phyloP scores from a whole-genome alignment of 2,113 vertebrate genomes.

The Meriones unguiculatus region DNA sequence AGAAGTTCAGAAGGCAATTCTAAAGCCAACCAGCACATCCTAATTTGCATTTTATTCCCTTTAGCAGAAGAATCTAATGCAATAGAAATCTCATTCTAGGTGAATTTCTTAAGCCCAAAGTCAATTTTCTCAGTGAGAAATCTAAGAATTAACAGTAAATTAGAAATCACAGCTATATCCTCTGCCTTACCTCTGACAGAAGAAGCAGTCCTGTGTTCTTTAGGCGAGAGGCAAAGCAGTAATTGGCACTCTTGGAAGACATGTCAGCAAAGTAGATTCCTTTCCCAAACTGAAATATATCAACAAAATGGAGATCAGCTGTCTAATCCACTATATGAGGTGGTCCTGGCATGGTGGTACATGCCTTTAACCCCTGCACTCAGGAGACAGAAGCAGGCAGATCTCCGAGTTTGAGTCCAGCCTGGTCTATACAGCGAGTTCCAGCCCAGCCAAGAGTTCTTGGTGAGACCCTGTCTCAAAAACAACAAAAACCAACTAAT shows the following conservation, averaged over 20 bases:
- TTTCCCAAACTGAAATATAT: slow-evolving; percentile 92
- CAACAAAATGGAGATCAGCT: not conserved
- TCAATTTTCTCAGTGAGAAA: slow-evolving; percentile 40
- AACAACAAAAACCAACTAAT: not conserved
- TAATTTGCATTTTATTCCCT: not conserved
- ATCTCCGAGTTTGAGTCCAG: not conserved
- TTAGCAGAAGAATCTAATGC: not conserved
- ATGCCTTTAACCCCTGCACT: not conserved
- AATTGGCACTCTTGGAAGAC: slow-evolving; percentile 96
- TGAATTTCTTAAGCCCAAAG: not conserved
- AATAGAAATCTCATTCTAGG: not conserved
- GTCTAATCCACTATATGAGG: not conserved
- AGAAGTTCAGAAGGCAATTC: not conserved
- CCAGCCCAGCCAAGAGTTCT: not conserved
- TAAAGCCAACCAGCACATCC: slow-evolving; percentile 32
- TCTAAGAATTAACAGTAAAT: not conserved
- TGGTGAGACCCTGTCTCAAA: not conserved
- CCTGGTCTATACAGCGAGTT: not conserved
- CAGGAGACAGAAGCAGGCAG: not conserved
- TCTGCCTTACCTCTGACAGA: slow-evolving; percentile 90
- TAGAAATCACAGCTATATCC: not conserved
- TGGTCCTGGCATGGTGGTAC: not conserved
- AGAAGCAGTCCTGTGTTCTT: slow-evolving; percentile 90
- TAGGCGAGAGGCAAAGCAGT: slow-evolving; percentile 91
- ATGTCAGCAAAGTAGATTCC: slow-evolving; percentile 97